Evolutionary conservation across 2,113 vertebrate species (phyloP).

Genomic region (Ibidorhyncha struthersii): DNA sequence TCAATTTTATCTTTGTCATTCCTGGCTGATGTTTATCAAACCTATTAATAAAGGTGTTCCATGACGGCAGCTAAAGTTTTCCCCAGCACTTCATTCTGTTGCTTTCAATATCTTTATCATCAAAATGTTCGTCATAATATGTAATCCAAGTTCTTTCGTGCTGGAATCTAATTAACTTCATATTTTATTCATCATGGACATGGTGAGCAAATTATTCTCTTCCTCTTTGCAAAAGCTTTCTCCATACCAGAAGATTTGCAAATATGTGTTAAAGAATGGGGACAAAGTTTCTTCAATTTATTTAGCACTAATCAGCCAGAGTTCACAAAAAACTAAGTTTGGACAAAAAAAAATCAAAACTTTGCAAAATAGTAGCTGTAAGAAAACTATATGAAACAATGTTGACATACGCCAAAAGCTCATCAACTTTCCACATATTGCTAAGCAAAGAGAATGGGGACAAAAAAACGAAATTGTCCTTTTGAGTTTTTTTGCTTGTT

Average conservation of each 20-base stretch:
- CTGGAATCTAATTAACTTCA: background rate
- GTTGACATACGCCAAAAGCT: background rate
- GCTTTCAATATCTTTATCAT: background rate
- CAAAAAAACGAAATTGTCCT: too few species aligned
- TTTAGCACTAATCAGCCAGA: background rate
- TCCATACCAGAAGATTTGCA: background rate
- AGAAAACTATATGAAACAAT: background rate
- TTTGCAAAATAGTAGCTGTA: background rate
- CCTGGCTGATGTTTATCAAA: background rate
- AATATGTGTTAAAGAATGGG: background rate
- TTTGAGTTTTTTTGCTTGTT: background rate
- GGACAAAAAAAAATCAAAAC: background rate
- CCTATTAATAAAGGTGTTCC: background rate
- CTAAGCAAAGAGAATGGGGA: background rate
- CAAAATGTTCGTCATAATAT: background rate
- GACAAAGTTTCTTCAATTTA: background rate
- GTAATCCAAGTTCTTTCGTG: background rate
- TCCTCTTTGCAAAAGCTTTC: background rate
- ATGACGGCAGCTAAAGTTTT: background rate
- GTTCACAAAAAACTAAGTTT: background rate
- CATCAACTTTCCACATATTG: background rate
- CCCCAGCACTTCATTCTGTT: background rate
- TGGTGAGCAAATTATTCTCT: background rate
- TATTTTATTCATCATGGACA: background rate
- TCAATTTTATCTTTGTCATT: slow-evolving; percentile 4